Percentiles rank a stretch among this genome's conserved stretches.
These are phyloP conservation scores for Drosophila sechellia DNA, from an alignment of 1,140 invertebrate species.

Conservation along the genomic window DNA sequence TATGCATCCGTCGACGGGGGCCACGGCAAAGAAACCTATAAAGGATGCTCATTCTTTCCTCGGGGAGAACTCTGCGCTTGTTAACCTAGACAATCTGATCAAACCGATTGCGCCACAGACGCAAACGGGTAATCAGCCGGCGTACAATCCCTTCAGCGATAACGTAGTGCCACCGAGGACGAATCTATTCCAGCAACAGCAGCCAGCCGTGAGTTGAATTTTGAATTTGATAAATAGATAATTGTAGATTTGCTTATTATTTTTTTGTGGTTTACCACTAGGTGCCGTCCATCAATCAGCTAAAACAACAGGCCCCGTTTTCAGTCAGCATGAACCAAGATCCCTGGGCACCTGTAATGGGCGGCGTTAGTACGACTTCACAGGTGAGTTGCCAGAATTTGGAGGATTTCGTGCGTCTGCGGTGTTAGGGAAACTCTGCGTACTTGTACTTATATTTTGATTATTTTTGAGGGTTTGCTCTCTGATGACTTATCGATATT, in stretches of 20 bases:
- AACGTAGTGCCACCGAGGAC: constrained; percentile 82
- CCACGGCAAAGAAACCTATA: constrained; percentile 86
- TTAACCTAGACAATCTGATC: constrained; percentile 97
- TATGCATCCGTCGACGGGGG: constrained; percentile 70
- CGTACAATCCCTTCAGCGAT: constrained; percentile 84
- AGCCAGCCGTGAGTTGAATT: constrained; percentile 76
- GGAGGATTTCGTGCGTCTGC: constrained; percentile 12
- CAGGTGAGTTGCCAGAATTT: constrained; percentile 65
- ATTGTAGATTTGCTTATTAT: neutral
- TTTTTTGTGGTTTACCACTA: neutral
- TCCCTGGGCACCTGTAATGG: constrained; percentile 84
- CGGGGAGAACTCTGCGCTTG: constrained; percentile 96
- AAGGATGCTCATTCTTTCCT: constrained; percentile 97
- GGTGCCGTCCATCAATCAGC: constrained; percentile 86
- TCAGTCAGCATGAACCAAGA: constrained; percentile 83
- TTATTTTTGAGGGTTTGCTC: constrained; percentile 42
- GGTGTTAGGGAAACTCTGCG: constrained; percentile 35
- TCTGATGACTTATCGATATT: constrained; percentile 59
- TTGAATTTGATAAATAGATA: neutral
- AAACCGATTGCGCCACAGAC: constrained; percentile 86
- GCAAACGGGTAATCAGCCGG: constrained; percentile 58
- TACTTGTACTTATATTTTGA: constrained; percentile 24
- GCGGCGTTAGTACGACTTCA: constrained; percentile 59
- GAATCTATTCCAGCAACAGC: constrained; percentile 85
- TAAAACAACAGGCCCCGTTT: constrained; percentile 85